Base-by-base conservation (phyloP, 2,888 invertebrate species). In the Oscheius sp. region DNA sequence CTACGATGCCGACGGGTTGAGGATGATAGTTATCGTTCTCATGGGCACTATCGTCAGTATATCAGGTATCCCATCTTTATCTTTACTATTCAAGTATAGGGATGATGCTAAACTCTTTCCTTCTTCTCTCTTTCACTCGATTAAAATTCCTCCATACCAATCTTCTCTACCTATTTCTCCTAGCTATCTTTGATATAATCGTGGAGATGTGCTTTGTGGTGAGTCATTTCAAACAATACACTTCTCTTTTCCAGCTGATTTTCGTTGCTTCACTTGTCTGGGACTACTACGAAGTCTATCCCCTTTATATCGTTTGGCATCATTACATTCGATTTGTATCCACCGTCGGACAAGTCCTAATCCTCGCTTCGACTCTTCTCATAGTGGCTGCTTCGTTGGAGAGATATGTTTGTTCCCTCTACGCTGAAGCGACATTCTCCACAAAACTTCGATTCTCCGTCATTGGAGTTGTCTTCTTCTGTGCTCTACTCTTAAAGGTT, bases 371-470 rank as follows among this genome's bases (percentile, higher is more conserved):
- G 0, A 77, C 80, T n/a, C 71, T 76, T 24, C 54, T 81, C 44
- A 81, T 82, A 62, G 78, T 82, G n/a, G 76, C 78, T 5, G 80
- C 82, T 14, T 80, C 82, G 4, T 71, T 78, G 30, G 82, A 82
- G 66, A 54, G 82, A 59, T 81, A 78, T 68, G 62, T 75, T 20
- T 73, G 77, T 30, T 78, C 77, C 0, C 50, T 72, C 30, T 66
- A 67, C 36, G 66, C 67, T 4, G 67, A 70, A 5, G 59, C 66
- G n/a, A 67, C 68, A 30, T 76, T 76, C 54, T 70, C 73, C 0
- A 57, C 68, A 2, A 49, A 59, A 50, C 38, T 64, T 30, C 59
- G 76, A 33, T 66, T 63, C 41, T 28, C 68, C 1, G 64, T 45
- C 28, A 70, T 76, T 28, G 59, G 36, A 2, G 51, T 66, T 12